These are phyloP conservation scores for Athripsodes cinereus DNA, from an alignment of 2,888 invertebrate species.

Conservation along the genomic window DNA sequence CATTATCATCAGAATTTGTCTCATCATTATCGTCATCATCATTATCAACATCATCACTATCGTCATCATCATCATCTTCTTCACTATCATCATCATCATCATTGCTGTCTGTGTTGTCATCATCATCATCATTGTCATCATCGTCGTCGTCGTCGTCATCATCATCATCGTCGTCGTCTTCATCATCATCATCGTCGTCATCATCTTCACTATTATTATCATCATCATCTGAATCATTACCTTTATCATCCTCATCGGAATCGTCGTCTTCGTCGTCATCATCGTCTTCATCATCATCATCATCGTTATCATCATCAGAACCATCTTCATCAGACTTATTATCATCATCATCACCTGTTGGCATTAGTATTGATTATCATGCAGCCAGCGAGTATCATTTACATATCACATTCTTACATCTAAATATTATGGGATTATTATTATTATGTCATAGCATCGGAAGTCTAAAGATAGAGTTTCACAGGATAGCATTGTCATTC, in stretches of 20 bases:
- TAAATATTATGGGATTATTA: neutral
- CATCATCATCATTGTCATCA: slow-evolving; percentile 37
- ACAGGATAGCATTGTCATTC: neutral
- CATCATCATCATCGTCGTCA: slow-evolving; percentile 36
- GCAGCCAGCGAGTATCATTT: slow-evolving; percentile 34
- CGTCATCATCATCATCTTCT: slow-evolving; percentile 32
- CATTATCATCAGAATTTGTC: slow-evolving; percentile 32
- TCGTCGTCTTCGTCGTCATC: slow-evolving; percentile 37
- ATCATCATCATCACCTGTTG: slow-evolving; percentile 49
- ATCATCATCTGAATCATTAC: slow-evolving; percentile 40
- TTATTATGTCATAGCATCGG: no score
- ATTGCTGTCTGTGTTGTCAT: slow-evolving; percentile 42
- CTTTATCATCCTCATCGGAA: slow-evolving; percentile 37
- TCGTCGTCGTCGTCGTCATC: slow-evolving; percentile 36
- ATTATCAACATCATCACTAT: slow-evolving; percentile 28
- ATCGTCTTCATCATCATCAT: slow-evolving; percentile 38
- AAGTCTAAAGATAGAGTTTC: neutral
- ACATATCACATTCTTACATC: neutral
- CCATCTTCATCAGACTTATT: slow-evolving; percentile 43
- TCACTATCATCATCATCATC: slow-evolving; percentile 36
- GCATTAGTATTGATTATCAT: slow-evolving; percentile 54
- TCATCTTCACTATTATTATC: slow-evolving; percentile 41
- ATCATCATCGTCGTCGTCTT: slow-evolving; percentile 31
- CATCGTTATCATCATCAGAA: slow-evolving; percentile 42
- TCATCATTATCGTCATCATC: slow-evolving; percentile 28